These are phyloP conservation scores for Drosophila jambulina DNA, from an alignment of 1,140 invertebrate genomes.

Conservation along the genomic window DNA sequence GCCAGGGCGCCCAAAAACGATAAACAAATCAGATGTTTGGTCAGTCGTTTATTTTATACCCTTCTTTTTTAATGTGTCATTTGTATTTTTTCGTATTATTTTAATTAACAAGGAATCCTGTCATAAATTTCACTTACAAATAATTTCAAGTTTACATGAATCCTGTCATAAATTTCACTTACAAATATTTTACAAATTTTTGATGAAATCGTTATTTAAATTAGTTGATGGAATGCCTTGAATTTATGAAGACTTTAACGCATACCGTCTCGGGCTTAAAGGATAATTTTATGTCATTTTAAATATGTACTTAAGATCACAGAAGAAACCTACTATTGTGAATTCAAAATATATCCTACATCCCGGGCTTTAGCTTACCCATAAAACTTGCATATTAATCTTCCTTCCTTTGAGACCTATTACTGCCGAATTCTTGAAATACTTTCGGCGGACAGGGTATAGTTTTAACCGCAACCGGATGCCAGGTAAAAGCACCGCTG, in stretches of 20 bases:
- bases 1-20: conserved; percentile 4
- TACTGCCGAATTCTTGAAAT: neutral
- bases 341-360: neutral
- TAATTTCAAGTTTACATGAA: neutral
- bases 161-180: neutral
- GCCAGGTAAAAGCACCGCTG: conserved; percentile 47
- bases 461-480: conserved; percentile 56
- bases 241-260: neutral
- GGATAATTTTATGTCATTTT: neutral
- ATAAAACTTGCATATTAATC: neutral
- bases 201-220: neutral
- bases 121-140: neutral
- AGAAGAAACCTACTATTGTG: no score
- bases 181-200: neutral
- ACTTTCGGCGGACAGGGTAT: neutral
- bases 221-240: neutral
- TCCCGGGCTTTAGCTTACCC: no score
- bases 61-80: neutral
- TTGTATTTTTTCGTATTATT: neutral
- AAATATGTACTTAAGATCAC: neutral
- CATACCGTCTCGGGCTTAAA: neutral
- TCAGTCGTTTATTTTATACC: conserved; percentile 1
- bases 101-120: no score
- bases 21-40: neutral
- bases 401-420: neutral